phyloP scores from a whole-genome alignment of 2,888 invertebrate genomes.

The Hirtodrosophila trivittata region DNA sequence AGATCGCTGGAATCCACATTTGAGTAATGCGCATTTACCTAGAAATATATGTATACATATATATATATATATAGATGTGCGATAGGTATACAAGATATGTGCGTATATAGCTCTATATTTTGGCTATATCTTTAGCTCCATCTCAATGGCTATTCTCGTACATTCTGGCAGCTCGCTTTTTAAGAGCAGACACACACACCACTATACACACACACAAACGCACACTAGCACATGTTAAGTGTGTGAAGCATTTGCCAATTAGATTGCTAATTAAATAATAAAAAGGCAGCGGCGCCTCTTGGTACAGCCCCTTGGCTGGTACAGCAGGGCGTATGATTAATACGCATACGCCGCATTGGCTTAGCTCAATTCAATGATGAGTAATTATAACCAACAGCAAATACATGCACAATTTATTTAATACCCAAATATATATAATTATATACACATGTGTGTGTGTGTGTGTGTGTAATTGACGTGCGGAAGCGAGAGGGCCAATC shows the following conservation, averaged over 20 bases:
- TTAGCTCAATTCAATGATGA: constrained; percentile 63
- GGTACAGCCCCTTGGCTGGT: constrained; percentile 1
- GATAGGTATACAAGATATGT: constrained; percentile 1
- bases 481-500: constrained; percentile 30
- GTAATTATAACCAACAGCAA: constrained; percentile 61
- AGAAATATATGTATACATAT: background rate
- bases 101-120: constrained; percentile 33
- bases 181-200: too few species aligned
- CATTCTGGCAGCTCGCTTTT: constrained; percentile 39
- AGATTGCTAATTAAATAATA: constrained; percentile 80
- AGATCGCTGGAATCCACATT: constrained; percentile 56
- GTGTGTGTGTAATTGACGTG: constrained; percentile 46
- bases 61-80: constrained; percentile 19
- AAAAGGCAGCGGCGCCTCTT: constrained; percentile 58
- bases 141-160: constrained; percentile 57
- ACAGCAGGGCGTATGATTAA: constrained; percentile 49
- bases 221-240: constrained; percentile 37
- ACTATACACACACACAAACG: background rate
- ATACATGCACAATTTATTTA: constrained; percentile 21
- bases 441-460: constrained; percentile 3
- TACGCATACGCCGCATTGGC: constrained; percentile 66
- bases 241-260: constrained; percentile 65
- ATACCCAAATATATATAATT: constrained; percentile 16
- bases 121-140: constrained; percentile 59
- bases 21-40: constrained; percentile 23